Evolutionary conservation across 2,888 invertebrate genomes (phyloP).

Genomic region (Cylloceria caligata): DNA sequence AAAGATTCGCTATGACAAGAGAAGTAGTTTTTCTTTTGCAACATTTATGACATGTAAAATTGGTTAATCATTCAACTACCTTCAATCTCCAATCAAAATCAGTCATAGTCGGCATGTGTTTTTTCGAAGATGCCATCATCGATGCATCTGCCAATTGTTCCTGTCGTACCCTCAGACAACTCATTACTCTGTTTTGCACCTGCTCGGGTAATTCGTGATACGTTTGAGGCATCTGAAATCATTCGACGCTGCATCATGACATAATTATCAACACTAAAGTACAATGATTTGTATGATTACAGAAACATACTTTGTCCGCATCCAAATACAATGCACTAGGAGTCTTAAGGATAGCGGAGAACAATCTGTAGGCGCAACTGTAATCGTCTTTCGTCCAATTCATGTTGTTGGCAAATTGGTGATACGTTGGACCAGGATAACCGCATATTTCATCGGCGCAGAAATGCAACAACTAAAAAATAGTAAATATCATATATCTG

Average conservation of each 20-base stretch:
- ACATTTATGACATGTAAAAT: too few species aligned
- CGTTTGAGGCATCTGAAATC: constrained; percentile 78
- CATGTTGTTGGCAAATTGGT: constrained; percentile 75
- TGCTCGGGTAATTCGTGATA: constrained; percentile 79
- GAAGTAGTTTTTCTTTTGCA: too few species aligned
- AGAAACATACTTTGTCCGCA: constrained; percentile 76
- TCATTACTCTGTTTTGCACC: constrained; percentile 74
- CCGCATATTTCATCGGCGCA: constrained; percentile 82
- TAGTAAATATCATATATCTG: constrained; percentile 11
- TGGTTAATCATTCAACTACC: constrained; percentile 69
- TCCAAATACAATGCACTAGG: constrained; percentile 76
- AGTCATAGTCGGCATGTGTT: constrained; percentile 81
- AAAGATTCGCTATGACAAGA: not conserved
- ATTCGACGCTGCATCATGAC: not conserved
- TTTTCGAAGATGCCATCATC: constrained; percentile 77
- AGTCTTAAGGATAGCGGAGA: constrained; percentile 75
- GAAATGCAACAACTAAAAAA: constrained; percentile 78
- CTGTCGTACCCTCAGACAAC: constrained; percentile 77
- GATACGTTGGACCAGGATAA: constrained; percentile 74
- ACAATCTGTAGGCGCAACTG: constrained; percentile 72
- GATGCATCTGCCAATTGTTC: constrained; percentile 77
- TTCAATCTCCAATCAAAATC: constrained; percentile 86
- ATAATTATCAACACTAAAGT: not conserved
- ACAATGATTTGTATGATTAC: not conserved
- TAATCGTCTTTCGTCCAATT: constrained; percentile 79